phyloP scores from a whole-genome alignment of 1,140 invertebrate genomes.

The Ceratosolen fusciceps region DNA sequence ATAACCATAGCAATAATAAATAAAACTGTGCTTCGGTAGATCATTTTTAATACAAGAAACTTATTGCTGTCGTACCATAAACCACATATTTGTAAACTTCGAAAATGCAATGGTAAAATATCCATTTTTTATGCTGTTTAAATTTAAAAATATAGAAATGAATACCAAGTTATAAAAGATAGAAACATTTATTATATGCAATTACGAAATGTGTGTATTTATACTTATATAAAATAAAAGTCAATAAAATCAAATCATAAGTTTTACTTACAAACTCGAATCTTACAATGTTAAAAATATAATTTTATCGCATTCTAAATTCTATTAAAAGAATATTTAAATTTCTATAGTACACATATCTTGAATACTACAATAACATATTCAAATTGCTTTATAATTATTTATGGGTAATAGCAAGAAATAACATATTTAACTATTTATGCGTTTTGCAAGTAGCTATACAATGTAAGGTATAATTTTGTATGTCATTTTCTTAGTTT shows the following conservation, averaged over 20 bases:
- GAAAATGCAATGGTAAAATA: constrained; percentile 34
- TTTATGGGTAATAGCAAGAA: background rate
- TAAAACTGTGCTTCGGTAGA: constrained; percentile 3
- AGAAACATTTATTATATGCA: background rate
- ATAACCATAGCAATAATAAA: background rate
- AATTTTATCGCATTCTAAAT: too few relatives aligned
- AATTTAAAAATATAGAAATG: too few relatives aligned
- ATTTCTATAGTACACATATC: background rate
- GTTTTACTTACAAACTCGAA: too few relatives aligned
- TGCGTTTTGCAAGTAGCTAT: background rate
- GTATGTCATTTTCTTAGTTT: background rate
- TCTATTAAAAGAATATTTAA: background rate
- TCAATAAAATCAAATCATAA: too few relatives aligned
- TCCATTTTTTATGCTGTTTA: constrained; percentile 21
- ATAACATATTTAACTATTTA: background rate
- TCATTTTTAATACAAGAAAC: background rate
- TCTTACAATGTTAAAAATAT: too few relatives aligned
- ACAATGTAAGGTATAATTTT: constrained; percentile 1
- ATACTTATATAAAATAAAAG: too few relatives aligned
- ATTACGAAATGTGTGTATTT: too few relatives aligned
- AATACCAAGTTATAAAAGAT: too few relatives aligned
- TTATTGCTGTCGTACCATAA: constrained; percentile 29
- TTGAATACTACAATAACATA: background rate
- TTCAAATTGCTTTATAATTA: background rate
- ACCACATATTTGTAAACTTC: constrained; percentile 19